Percentiles rank a stretch among this genome's conserved stretches.
These are phyloP conservation scores for Tetrapedia diversipes DNA, from an alignment of 2,888 invertebrate species.

Conservation along the genomic window DNA sequence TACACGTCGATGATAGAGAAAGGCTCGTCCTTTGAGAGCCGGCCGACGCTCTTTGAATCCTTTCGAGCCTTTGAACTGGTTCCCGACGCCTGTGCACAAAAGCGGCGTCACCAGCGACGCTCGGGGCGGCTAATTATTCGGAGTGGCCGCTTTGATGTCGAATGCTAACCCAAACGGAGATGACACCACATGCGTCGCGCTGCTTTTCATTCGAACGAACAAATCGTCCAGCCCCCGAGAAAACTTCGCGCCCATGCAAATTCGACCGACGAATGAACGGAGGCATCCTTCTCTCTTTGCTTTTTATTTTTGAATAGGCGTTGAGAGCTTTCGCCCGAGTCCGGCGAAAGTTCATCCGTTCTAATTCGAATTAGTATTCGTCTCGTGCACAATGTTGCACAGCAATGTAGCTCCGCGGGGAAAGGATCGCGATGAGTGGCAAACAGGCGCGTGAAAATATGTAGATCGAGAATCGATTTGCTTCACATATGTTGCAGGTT, in stretches of 20 bases:
- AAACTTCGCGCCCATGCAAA: constrained; percentile 34
- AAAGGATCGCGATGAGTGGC: background rate
- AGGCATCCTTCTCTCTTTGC: too few species aligned
- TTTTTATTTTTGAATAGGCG: too few species aligned
- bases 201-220: constrained; percentile 42
- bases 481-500: too few species aligned
- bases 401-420: background rate
- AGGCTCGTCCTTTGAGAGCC: constrained; percentile 66
- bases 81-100: constrained; percentile 66
- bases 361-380: constrained; percentile 1
- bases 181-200: constrained; percentile 36
- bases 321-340: too few species aligned
- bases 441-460: background rate
- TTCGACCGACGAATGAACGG: background rate
- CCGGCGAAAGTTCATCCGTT: background rate
- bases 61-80: constrained; percentile 72
- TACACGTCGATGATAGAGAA: constrained; percentile 6
- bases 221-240: constrained; percentile 34
- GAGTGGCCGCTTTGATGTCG: constrained; percentile 70
- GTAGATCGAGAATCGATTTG: background rate
- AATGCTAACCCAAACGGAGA: constrained; percentile 57
- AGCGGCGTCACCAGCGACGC: constrained; percentile 38
- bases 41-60: constrained; percentile 69
- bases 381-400: background rate
- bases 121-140: constrained; percentile 65